A percentile compares a stretch with the other conserved stretches of the same genome.
Conservation (phyloP, 2,113 vertebrate genomes). For the Myotis davidii region DNA sequence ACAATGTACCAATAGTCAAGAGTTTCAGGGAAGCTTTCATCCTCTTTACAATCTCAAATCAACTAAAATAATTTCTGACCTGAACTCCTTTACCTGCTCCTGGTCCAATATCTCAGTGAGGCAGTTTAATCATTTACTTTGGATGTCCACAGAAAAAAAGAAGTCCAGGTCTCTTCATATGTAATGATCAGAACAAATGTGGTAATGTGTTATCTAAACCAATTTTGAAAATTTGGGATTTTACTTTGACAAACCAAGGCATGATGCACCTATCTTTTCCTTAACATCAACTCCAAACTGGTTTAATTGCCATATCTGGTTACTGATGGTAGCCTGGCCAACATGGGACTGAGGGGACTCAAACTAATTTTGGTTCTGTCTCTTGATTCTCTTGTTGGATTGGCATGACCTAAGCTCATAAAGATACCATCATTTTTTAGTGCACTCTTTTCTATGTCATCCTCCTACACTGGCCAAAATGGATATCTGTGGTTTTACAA, state of each 20-base stretch:
- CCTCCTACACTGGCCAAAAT: not conserved
- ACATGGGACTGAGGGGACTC: accelerated
- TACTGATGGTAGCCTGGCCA: not conserved
- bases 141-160: not conserved
- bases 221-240: not conserved
- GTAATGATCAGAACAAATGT: not conserved
- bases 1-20: not conserved
- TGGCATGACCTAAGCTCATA: not conserved
- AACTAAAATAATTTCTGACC: not conserved
- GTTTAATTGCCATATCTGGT: not conserved
- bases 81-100: not conserved
- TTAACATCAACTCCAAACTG: not conserved
- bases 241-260: accelerated
- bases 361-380: not conserved
- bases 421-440: not conserved
- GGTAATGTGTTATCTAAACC: not conserved
- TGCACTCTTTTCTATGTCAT: not conserved
- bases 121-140: not conserved
- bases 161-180: not conserved
- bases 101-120: not conserved
- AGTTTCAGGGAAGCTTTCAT: not conserved
- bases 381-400: not conserved
- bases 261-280: not conserved
- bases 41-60: not conserved
- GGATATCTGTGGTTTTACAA: not conserved